Percentiles rank a stretch among this genome's conserved stretches.
These are phyloP conservation scores for Bergia puertoricense DNA, from an alignment of 92 coral and sea anemone species.

Conservation along the genomic window DNA sequence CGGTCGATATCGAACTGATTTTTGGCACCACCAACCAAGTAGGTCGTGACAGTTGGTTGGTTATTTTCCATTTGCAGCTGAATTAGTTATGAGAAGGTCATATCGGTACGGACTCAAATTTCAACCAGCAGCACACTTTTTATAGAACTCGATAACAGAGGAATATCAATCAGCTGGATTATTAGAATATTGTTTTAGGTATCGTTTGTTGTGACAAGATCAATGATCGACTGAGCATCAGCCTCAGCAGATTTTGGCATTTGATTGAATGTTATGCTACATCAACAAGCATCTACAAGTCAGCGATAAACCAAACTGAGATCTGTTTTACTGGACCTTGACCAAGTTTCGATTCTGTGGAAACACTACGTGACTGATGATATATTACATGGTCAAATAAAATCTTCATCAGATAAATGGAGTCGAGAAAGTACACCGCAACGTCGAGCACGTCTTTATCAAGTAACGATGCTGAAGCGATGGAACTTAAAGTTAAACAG, in stretches of 20 bases:
- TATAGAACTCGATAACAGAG: background rate
- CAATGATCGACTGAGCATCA: background rate
- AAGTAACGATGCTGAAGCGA: conserved; percentile 19
- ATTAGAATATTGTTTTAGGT: conserved; percentile 17
- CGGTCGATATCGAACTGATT: background rate
- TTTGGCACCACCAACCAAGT: background rate
- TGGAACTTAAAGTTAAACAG: conserved; percentile 30
- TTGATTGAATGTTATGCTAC: background rate
- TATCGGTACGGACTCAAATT: background rate
- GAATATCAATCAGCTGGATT: conserved; percentile 23
- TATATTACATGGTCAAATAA: background rate
- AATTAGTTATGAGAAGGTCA: background rate
- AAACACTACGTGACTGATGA: background rate
- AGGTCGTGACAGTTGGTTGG: background rate
- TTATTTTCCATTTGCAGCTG: background rate
- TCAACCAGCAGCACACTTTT: background rate
- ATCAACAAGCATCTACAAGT: background rate
- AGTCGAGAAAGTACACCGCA: background rate
- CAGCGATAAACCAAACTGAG: background rate
- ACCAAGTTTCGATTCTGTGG: too few species aligned
- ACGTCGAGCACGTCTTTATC: conserved; percentile 9
- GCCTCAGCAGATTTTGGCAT: background rate
- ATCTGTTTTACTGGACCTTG: background rate
- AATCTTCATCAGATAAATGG: background rate
- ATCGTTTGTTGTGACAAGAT: conserved; percentile 4